Conservation (phyloP, 2,888 invertebrate species). For the Diplazon laetatorius region DNA sequence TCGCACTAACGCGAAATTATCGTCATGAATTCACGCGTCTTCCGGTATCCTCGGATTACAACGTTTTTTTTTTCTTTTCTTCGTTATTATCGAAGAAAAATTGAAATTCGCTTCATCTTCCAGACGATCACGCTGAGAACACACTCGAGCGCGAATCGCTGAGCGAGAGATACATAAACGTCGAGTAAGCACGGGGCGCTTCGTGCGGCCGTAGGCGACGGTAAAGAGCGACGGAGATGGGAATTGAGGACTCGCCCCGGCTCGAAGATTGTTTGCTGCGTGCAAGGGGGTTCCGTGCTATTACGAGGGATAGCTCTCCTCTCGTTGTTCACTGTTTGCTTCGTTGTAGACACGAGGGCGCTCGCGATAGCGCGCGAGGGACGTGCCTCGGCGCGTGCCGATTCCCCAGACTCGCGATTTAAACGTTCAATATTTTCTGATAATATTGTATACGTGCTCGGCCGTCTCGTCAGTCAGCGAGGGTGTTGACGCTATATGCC, state of each 20-base stretch:
- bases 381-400: conserved; percentile 62
- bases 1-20: not conserved
- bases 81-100: not conserved
- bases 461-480: conserved; percentile 40
- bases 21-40: not conserved
- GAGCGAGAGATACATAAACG: conserved; percentile 69
- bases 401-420: conserved; percentile 66
- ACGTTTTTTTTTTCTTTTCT: conserved; percentile 18
- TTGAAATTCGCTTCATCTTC: conserved; percentile 48
- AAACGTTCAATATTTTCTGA: conserved; percentile 70
- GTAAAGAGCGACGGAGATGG: conserved; percentile 4
- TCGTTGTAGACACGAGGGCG: conserved; percentile 51
- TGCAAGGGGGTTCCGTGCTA: conserved; percentile 74
- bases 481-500: conserved; percentile 38
- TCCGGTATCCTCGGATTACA: not conserved
- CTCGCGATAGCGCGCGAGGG: not conserved
- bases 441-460: conserved; percentile 66
- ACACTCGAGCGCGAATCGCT: conserved; percentile 41
- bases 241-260: conserved; percentile 70
- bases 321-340: conserved; percentile 45
- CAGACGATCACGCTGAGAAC: conserved; percentile 35
- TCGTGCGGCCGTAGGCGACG: conserved; percentile 36
- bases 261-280: conserved; percentile 75
- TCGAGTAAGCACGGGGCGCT: conserved; percentile 63
- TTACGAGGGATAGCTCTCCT: conserved; percentile 63